These are phyloP conservation scores for Athalia circularis DNA, from an alignment of 2,888 invertebrate species.

Conservation along the genomic window DNA sequence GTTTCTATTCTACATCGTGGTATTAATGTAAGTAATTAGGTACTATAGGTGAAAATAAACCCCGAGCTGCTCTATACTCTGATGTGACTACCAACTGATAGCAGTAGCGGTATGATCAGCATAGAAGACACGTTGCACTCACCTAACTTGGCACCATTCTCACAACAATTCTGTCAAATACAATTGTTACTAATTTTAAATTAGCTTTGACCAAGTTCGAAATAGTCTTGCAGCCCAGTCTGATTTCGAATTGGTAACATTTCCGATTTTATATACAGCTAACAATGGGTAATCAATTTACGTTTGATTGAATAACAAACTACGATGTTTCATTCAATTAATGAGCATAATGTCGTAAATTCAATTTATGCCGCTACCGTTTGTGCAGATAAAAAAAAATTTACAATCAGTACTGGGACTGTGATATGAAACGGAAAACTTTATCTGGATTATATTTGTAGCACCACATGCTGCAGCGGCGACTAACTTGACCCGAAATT, in stretches of 20 bases:
- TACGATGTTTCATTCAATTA: no score
- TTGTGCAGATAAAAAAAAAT: no score
- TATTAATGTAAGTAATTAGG: neutral
- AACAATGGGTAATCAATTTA: no score
- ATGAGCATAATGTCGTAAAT: no score
- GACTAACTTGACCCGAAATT: no score
- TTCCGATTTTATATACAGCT: no score
- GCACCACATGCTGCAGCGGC: no score
- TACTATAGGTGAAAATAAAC: slow-evolving; percentile 9
- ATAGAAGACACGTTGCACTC: slow-evolving; percentile 12
- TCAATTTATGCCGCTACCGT: no score
- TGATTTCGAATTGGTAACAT: neutral
- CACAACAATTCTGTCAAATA: slow-evolving; percentile 42
- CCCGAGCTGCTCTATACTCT: neutral
- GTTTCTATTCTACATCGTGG: neutral
- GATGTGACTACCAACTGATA: slow-evolving; percentile 12
- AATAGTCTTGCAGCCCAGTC: slow-evolving; percentile 24
- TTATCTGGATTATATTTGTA: no score
- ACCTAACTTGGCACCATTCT: slow-evolving; percentile 45
- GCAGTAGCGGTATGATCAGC: neutral
- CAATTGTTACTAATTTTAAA: slow-evolving; percentile 43
- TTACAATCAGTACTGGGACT: no score
- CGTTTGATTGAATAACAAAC: no score
- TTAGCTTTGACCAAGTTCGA: slow-evolving; percentile 43
- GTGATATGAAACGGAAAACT: no score